These are phyloP conservation scores for Chironomus striatipennis DNA, from an alignment of 1,140 invertebrate species.

Conservation along the genomic window DNA sequence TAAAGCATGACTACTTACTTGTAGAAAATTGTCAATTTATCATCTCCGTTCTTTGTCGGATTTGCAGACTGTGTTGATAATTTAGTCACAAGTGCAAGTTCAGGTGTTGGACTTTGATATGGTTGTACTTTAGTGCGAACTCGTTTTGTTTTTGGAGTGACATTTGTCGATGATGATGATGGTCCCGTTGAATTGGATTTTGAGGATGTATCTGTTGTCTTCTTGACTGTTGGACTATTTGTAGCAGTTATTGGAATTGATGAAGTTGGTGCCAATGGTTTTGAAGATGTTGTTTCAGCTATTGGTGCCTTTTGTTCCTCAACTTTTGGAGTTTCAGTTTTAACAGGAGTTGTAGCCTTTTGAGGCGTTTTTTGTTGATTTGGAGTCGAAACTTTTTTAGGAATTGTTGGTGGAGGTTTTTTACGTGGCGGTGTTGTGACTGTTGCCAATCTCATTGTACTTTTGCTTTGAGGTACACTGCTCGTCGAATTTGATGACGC, in stretches of 20 bases:
- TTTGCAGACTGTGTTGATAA: conserved; percentile 48
- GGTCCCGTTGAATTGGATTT: neutral
- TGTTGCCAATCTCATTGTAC: neutral
- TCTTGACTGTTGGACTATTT: neutral
- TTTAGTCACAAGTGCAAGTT: conserved; percentile 64
- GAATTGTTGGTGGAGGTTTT: conserved; percentile 3
- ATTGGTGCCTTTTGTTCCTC: neutral
- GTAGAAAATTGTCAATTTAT: conserved; percentile 76
- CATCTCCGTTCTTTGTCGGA: conserved; percentile 41
- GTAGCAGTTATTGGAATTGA: neutral
- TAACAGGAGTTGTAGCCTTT: neutral
- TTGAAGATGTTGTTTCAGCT: neutral
- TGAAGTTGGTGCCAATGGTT: neutral
- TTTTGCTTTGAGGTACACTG: neutral
- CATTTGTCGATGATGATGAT: conserved; percentile 21
- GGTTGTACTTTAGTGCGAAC: conserved; percentile 38
- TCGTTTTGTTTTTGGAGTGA: conserved; percentile 25
- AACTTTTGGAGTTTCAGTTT: neutral
- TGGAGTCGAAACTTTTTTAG: conserved; percentile 1
- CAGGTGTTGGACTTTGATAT: conserved; percentile 72
- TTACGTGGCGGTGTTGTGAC: neutral
- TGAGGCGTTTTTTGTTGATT: neutral
- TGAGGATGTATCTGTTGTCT: conserved; percentile 24
- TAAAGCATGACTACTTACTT: conserved; percentile 49
- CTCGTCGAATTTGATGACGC: neutral